A percentile compares a stretch with the other conserved stretches of the same genome.
Evolutionary conservation across 2,888 invertebrate species (phyloP).

Genomic region (Willowsia nigromaculata): DNA sequence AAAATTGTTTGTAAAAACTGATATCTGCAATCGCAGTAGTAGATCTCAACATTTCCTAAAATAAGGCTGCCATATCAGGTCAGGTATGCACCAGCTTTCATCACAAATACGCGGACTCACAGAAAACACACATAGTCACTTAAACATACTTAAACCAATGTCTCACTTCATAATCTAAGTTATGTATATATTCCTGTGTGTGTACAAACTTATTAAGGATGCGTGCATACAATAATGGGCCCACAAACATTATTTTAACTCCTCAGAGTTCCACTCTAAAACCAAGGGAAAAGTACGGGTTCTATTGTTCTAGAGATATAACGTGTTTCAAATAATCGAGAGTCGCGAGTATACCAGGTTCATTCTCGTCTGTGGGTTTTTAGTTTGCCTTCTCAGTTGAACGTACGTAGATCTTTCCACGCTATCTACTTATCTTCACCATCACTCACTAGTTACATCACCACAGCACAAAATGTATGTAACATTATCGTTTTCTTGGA

Average conservation of each 20-base stretch:
- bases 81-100: too few species aligned
- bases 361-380: not conserved
- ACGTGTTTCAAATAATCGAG: not conserved
- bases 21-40: too few species aligned
- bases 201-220: not conserved
- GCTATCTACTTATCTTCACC: not conserved
- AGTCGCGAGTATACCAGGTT: not conserved
- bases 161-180: not conserved
- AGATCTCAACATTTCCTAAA: too few species aligned
- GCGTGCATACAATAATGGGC: not conserved
- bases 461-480: slow-evolving; percentile 27
- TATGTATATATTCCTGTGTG: not conserved
- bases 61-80: too few species aligned
- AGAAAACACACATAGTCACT: not conserved
- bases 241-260: not conserved
- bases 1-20: too few species aligned
- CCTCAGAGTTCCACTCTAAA: slow-evolving; percentile 31
- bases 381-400: not conserved
- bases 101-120: too few species aligned
- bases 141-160: not conserved
- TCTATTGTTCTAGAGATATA: not conserved
- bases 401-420: not conserved
- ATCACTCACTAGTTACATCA: too few species aligned
- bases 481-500: slow-evolving; percentile 35
- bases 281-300: not conserved